Percentiles rank a stretch among this genome's conserved stretches.
phyloP scores from a whole-genome alignment of 2,113 vertebrate genomes.

The Dromiciops gliroides region DNA sequence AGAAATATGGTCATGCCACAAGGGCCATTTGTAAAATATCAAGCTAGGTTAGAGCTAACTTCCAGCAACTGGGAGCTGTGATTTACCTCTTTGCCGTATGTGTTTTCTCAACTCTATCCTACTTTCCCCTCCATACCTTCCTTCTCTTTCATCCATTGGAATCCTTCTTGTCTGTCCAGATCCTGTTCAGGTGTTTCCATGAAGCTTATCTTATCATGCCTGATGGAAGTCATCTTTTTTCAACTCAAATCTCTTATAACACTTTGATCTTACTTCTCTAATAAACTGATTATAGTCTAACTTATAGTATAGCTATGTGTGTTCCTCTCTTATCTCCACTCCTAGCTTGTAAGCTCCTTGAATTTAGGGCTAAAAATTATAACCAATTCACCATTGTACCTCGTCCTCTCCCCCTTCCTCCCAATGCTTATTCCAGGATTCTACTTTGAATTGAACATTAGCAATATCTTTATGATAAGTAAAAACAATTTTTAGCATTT shows the following conservation, averaged over 20 bases:
- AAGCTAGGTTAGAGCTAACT: not conserved
- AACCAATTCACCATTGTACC: not conserved
- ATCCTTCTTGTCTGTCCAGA: not conserved
- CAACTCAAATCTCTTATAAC: not conserved
- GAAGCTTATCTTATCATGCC: not conserved
- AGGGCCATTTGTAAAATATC: not conserved
- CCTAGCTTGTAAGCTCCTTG: not conserved
- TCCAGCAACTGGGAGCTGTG: not conserved
- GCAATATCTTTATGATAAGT: not conserved
- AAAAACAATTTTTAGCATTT: not conserved
- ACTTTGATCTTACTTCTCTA: not conserved
- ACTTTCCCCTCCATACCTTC: not conserved
- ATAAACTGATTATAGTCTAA: not conserved
- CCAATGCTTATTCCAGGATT: not conserved
- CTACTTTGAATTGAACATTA: not conserved
- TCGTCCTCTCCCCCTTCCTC: not conserved
- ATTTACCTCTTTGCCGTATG: not conserved
- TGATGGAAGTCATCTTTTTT: not conserved
- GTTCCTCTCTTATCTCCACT: not conserved
- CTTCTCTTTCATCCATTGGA: not conserved
- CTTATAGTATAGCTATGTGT: not conserved
- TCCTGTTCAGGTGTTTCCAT: not conserved
- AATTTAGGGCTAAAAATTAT: not conserved
- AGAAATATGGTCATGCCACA: not conserved
- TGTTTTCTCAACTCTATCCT: not conserved